Percentiles rank a stretch among this genome's conserved stretches.
These are phyloP conservation scores for Sardinella longiceps DNA, from an alignment of 2,797 vertebrate species.

Conservation along the genomic window DNA sequence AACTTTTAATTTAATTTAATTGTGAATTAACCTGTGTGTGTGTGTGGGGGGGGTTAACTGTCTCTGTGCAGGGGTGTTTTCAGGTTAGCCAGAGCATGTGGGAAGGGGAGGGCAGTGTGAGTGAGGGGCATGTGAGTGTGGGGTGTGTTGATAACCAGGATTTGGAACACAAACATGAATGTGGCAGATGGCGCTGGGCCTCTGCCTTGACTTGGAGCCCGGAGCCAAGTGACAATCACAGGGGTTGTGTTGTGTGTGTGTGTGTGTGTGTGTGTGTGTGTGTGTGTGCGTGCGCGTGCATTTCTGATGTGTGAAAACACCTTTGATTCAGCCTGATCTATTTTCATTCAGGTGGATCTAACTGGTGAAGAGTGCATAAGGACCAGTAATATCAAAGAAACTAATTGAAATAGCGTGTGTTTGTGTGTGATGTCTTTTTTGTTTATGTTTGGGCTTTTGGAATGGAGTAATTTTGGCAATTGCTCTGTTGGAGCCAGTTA, in stretches of 20 bases:
- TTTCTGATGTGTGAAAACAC: neutral
- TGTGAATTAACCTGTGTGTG: neutral
- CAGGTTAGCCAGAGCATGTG: slow-evolving; percentile 32
- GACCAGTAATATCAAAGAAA: neutral
- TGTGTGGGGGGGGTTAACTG: slow-evolving; percentile 13
- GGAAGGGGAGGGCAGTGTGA: slow-evolving; percentile 52
- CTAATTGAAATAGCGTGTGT: neutral
- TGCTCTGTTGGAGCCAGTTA: neutral
- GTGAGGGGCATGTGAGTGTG: slow-evolving; percentile 60
- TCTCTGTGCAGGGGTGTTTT: neutral
- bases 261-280: no score
- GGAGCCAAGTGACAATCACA: slow-evolving; percentile 54
- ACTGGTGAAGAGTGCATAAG: neutral
- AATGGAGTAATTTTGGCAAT: neutral
- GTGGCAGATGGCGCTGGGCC: slow-evolving; percentile 74
- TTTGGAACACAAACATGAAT: slow-evolving; percentile 74
- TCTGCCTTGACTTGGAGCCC: slow-evolving; percentile 52
- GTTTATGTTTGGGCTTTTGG: neutral
- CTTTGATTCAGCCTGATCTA: neutral
- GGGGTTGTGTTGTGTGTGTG: no score
- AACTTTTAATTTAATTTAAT: no score
- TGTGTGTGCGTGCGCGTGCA: slow-evolving; percentile 35
- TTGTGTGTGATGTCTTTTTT: neutral
- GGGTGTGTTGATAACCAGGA: slow-evolving; percentile 76
- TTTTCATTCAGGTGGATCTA: neutral